phyloP scores from a whole-genome alignment of 2,888 invertebrate species.

The Pachydiplax longipennis region DNA sequence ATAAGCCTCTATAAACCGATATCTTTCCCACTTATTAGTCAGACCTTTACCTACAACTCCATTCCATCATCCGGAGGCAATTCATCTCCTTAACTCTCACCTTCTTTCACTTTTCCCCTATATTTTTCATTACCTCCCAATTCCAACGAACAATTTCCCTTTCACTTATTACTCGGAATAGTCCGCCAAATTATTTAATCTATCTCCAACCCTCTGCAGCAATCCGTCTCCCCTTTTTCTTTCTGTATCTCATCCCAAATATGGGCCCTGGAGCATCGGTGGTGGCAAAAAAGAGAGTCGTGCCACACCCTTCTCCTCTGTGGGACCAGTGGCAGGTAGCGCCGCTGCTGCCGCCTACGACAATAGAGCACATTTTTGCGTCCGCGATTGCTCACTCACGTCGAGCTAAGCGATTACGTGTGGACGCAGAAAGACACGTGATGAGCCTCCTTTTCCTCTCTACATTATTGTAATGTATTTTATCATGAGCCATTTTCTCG shows the following conservation, averaged over 20 bases:
- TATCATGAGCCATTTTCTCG: too few species aligned
- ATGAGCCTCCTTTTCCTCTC: too few species aligned
- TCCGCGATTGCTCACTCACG: not conserved
- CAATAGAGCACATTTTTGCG: not conserved
- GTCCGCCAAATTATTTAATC: not conserved
- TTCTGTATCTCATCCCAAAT: not conserved
- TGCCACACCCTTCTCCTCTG: not conserved
- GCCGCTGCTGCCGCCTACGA: not conserved
- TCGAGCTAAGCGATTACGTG: not conserved
- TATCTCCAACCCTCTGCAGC: not conserved
- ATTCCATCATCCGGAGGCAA: not conserved
- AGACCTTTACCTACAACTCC: not conserved
- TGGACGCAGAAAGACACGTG: not conserved
- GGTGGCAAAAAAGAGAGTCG: not conserved
- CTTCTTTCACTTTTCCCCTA: not conserved
- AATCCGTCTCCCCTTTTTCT: not conserved
- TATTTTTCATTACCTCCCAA: not conserved
- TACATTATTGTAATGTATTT: too few species aligned
- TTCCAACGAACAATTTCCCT: not conserved
- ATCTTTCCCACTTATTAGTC: not conserved
- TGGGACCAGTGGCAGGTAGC: not conserved
- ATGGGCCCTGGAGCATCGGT: not conserved
- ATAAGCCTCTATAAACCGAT: not conserved
- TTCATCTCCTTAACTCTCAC: not conserved
- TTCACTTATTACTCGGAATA: not conserved